phyloP scores from a whole-genome alignment of 2,797 vertebrate genomes.

The Artibeus lituratus region DNA sequence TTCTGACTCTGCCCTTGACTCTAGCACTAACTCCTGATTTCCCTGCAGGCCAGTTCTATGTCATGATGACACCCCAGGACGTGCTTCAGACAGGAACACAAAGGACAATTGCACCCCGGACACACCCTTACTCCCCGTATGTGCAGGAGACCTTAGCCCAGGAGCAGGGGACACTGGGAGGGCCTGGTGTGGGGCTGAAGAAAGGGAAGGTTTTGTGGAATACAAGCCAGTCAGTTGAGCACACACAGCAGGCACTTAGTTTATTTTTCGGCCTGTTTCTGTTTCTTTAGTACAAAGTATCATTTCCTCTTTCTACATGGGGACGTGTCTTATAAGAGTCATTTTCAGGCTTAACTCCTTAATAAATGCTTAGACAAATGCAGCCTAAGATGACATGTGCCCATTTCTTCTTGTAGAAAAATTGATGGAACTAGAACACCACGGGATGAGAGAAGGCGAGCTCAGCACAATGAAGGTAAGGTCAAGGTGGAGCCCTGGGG shows the following conservation, averaged over 20 bases:
- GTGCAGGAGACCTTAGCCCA: conserved; percentile 58
- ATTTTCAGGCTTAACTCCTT: not conserved
- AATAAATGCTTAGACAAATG: not conserved
- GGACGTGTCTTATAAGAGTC: not conserved
- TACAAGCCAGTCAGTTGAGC: not conserved
- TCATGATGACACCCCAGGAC: conserved; percentile 94
- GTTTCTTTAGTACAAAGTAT: not conserved
- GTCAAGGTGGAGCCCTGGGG: not conserved
- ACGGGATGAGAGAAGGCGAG: conserved; percentile 91
- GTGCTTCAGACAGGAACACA: conserved; percentile 89
- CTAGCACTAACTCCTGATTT: not conserved
- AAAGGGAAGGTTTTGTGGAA: not conserved
- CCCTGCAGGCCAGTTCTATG: conserved; percentile 90
- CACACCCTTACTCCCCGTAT: conserved; percentile 90
- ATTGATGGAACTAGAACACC: conserved; percentile 91
- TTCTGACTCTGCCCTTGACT: not conserved
- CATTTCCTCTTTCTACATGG: fast-evolving
- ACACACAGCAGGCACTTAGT: not conserved
- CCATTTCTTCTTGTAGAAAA: conserved; percentile 83
- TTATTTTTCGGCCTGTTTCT: not conserved
- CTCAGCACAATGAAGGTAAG: conserved; percentile 95
- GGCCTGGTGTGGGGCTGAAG: not conserved
- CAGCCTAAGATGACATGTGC: not conserved
- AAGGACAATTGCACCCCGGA: conserved; percentile 89
- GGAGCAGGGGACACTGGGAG: not conserved